Percentiles rank a stretch among this genome's conserved stretches.
Conservation (phyloP, 2,888 invertebrate species). For the Pterobdella sp. region DNA sequence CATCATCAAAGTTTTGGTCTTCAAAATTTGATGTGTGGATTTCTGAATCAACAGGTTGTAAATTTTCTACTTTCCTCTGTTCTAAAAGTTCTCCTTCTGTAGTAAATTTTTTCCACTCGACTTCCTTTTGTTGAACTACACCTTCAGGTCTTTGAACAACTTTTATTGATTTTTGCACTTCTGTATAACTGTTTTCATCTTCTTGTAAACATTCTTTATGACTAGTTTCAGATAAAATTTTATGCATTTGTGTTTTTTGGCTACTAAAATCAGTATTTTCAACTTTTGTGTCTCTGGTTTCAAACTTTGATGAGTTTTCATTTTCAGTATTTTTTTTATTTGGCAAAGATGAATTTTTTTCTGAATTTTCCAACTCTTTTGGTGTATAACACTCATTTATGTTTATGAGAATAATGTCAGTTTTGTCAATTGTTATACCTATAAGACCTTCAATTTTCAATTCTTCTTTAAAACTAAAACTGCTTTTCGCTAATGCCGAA, state of each 20-base stretch:
- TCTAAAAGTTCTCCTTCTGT: constrained; percentile 26
- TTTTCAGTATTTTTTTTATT: neutral
- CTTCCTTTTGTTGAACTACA: constrained; percentile 28
- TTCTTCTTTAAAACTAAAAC: constrained; percentile 30
- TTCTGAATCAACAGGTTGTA: constrained; percentile 18
- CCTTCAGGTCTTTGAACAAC: constrained; percentile 27
- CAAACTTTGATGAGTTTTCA: constrained; percentile 16
- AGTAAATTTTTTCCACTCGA: constrained; percentile 29
- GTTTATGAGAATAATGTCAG: constrained; percentile 33
- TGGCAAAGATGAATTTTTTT: neutral
- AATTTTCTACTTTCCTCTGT: constrained; percentile 26
- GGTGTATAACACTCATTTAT: constrained; percentile 30
- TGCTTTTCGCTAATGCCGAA: constrained; percentile 26
- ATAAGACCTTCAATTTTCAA: constrained; percentile 32
- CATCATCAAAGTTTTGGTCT: neutral
- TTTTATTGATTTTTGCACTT: constrained; percentile 30
- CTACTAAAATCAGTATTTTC: neutral
- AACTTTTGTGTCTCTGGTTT: neutral
- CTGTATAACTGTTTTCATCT: constrained; percentile 27
- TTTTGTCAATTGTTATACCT: constrained; percentile 34
- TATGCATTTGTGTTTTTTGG: neutral
- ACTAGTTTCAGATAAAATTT: constrained; percentile 25
- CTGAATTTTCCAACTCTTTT: neutral
- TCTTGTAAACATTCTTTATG: constrained; percentile 27
- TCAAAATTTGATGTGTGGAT: neutral